phyloP scores from a whole-genome alignment of 2,797 vertebrate species.

The Acrocephalus scirpaceus region DNA sequence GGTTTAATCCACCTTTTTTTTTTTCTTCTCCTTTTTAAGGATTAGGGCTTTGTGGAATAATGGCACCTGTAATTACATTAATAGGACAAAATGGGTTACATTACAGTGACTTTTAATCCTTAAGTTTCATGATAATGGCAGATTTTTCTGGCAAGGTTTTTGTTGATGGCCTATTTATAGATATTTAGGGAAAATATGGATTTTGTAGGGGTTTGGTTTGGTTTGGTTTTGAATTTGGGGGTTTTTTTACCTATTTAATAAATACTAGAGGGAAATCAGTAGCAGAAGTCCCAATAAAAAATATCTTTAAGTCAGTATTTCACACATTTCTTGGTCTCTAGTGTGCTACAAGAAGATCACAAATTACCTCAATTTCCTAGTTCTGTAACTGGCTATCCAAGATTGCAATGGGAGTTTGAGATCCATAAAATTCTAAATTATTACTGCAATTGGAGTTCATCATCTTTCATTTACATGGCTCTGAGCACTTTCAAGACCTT shows the following conservation, averaged over 20 bases:
- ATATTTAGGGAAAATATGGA: neutral
- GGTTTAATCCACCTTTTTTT: neutral
- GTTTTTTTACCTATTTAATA: neutral
- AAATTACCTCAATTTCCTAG: neutral
- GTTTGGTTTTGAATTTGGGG: neutral
- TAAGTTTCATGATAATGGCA: neutral
- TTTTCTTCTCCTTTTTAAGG: neutral
- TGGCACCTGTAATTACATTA: neutral
- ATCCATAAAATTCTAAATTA: neutral
- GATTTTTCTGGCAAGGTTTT: neutral
- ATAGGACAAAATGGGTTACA: neutral
- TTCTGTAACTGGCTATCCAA: neutral
- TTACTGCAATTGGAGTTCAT: neutral
- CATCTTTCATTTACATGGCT: neutral
- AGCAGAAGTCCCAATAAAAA: neutral
- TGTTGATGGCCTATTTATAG: neutral
- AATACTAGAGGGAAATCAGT: neutral
- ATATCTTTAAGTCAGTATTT: neutral
- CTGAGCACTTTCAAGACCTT: neutral
- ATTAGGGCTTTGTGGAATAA: neutral
- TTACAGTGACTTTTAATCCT: neutral
- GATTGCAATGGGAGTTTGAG: neutral
- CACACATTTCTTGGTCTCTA: slow-evolving; percentile 16
- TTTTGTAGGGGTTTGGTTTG: neutral
- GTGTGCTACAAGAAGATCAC: neutral